Evolutionary conservation across 1,140 invertebrate species (phyloP), one percentile per base, ranked within the genome.

Genomic region (Hormaphis cornu): DNA sequence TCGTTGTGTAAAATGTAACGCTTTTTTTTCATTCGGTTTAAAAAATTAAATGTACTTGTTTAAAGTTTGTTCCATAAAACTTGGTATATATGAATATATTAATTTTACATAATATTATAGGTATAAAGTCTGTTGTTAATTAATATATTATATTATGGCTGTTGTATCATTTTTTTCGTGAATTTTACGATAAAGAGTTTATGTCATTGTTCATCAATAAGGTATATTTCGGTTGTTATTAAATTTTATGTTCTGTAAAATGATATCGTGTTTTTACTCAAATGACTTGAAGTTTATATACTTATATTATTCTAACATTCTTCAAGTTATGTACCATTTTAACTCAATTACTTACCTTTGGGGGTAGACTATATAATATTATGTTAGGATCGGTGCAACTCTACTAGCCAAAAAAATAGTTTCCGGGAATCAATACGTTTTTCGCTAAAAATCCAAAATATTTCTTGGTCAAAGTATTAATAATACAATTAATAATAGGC

Each of bases 131-230:
- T 58, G 54, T 58, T 58, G 54, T 58, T 58, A 40, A 58, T 58
- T 58, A n/a, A n/a, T n/a, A 58, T 58, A 40, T 40, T 37, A 58
- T 58, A 40, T 58, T 6, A 58, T 58, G n/a, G n/a, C n/a, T 40
- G 54, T 58, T 58, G 54, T 58, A 58, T 24, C 33, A 24, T 37
- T 58, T 58, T 58, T 35, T 58, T 58, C 54, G 35, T 40, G 24
- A 24, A 24, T 58, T 24, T 58, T 58, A 58, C 54, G 54, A 40
- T 35, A 40, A 56, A 56, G 54, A 58, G 54, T 58, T 56, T 56
- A 58, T 40, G 54, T 40, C 54, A 58, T 58, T 58, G 54, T 58
- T 58, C 28, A n/a, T n/a, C n/a, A 35, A 54, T 54, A 58, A 37
- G 35, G 22, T 40, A 58, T n/a, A n/a, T 58, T 58, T 37, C 20